These are phyloP conservation scores for Dendrophyllia cribrosa DNA, from an alignment of 64 coral and sea anemone genomes.

Conservation along the genomic window DNA sequence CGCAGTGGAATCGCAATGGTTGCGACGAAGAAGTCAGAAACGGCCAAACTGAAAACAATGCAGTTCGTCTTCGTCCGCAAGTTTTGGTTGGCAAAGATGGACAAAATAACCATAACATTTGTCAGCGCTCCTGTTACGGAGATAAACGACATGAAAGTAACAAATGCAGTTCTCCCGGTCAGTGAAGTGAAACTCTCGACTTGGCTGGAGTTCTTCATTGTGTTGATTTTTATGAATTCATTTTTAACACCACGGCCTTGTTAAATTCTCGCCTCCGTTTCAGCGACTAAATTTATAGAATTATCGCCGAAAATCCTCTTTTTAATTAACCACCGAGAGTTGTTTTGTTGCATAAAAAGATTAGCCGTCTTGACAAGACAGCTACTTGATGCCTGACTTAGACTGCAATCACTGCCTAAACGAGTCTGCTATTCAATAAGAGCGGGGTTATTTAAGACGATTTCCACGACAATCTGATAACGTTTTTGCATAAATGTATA, in stretches of 20 bases:
- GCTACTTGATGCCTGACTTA: no score
- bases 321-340: no score
- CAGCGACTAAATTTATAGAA: no score
- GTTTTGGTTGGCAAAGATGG: constrained; percentile 43
- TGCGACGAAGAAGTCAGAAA: constrained; percentile 66
- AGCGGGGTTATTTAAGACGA: no score
- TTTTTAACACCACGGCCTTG: not conserved
- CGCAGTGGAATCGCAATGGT: constrained; percentile 69
- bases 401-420: no score
- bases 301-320: no score
- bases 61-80: constrained; percentile 54
- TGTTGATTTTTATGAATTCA: not conserved
- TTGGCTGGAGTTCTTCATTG: not conserved
- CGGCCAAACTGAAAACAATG: constrained; percentile 57
- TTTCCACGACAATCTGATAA: no score
- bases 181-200: not conserved
- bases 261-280: no score
- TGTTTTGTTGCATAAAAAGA: no score
- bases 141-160: constrained; percentile 1
- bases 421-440: no score
- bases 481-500: no score
- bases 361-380: no score
- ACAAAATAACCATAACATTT: constrained; percentile 48
- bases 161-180: not conserved
- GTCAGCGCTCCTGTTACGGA: constrained; percentile 35